Evolutionary conservation across 2,888 invertebrate genomes (phyloP).

Genomic region (Mantis religiosa): DNA sequence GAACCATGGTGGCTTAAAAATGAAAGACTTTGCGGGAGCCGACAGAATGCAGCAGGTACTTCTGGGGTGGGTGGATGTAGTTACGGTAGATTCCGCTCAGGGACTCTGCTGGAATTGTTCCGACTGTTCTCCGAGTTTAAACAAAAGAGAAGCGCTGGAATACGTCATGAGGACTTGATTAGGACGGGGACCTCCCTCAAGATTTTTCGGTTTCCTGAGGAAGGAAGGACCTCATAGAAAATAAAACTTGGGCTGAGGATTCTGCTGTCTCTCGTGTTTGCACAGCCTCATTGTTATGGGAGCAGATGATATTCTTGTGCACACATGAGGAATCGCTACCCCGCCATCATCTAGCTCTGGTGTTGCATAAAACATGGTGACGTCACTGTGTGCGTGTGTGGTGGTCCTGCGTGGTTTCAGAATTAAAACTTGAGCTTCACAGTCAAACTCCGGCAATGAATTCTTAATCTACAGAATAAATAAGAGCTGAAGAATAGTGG

Average conservation of each 20-base stretch:
- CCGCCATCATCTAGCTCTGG: neutral
- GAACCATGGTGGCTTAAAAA: neutral
- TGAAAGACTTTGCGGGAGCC: neutral
- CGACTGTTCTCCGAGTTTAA: constrained; percentile 8
- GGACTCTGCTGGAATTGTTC: neutral
- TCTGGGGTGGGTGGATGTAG: neutral
- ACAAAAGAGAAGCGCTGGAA: constrained; percentile 17
- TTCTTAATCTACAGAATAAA: neutral
- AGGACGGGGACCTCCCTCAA: neutral
- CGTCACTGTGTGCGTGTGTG: neutral
- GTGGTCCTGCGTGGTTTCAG: neutral
- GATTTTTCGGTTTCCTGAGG: neutral
- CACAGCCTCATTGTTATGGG: constrained; percentile 11
- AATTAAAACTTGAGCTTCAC: neutral
- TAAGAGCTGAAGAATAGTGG: neutral
- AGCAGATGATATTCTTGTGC: constrained; percentile 1
- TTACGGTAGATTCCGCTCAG: neutral
- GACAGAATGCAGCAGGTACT: neutral
- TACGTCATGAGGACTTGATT: constrained; percentile 13
- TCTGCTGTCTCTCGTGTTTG: neutral
- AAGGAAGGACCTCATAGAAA: neutral
- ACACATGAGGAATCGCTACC: neutral
- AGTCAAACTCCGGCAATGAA: neutral
- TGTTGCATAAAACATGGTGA: constrained; percentile 12
- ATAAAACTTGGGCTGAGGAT: neutral